These are phyloP conservation scores for Zhengitettix transpicula DNA, from an alignment of 2,888 invertebrate species.

Conservation along the genomic window DNA sequence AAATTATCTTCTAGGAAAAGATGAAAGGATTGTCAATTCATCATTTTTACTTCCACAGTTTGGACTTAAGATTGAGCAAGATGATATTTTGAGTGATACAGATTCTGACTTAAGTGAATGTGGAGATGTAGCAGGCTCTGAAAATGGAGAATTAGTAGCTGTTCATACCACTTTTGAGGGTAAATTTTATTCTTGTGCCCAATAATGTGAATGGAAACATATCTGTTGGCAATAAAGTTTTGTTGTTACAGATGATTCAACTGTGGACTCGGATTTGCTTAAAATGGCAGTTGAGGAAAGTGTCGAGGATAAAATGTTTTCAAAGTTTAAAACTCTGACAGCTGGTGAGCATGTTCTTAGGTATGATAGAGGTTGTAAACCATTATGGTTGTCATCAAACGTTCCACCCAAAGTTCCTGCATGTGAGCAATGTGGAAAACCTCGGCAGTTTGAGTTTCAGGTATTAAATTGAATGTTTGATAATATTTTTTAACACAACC, in stretches of 20 bases:
- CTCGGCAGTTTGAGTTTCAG: constrained; percentile 30
- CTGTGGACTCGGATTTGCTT: constrained; percentile 50
- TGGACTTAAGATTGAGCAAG: too few species aligned
- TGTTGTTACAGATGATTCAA: constrained; percentile 26
- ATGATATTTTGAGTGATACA: too few species aligned
- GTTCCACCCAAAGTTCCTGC: constrained; percentile 43
- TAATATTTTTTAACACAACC: too few species aligned
- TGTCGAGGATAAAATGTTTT: constrained; percentile 60
- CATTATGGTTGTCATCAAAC: constrained; percentile 67
- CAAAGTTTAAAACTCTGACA: constrained; percentile 55
- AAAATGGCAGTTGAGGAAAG: constrained; percentile 36
- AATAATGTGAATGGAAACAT: constrained; percentile 29
- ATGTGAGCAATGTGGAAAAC: constrained; percentile 55
- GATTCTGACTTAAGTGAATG: too few species aligned
- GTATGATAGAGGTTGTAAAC: constrained; percentile 59
- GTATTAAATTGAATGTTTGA: background rate
- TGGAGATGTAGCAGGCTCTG: too few species aligned
- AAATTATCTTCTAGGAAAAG: too few species aligned
- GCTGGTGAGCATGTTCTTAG: constrained; percentile 67
- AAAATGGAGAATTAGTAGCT: constrained; percentile 16
- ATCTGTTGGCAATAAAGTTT: constrained; percentile 24
- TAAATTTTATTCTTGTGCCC: background rate
- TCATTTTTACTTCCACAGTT: too few species aligned
- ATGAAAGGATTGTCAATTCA: too few species aligned
- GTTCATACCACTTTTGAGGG: constrained; percentile 16